Evolutionary conservation across 35 echinoderm and acorn worm genomes (phyloP), one percentile per base, ranked within the genome.

Genomic region (Strongylocentrotus purpuratus): DNA sequence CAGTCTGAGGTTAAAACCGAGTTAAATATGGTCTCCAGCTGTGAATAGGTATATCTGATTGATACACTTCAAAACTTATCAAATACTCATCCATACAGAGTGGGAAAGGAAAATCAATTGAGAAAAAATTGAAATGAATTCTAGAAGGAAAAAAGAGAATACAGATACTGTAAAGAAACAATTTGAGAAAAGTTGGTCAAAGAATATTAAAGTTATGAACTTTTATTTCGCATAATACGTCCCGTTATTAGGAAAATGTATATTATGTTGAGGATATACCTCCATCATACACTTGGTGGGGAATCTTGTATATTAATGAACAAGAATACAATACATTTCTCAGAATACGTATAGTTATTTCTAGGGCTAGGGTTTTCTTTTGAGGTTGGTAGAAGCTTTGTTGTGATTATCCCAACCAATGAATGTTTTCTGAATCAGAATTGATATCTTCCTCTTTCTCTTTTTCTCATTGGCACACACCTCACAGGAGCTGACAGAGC

Each of bases 401-500:
- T 41, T 41, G 3, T 41, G 35, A 41, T 41, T 41, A 41, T 3
- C 35, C 35, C 35, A 41, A 41, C 35, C 35, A 41, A 41, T 41
- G 35, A 0, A 1, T 41, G 35, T 41, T 41, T 41, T 41, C 35
- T 85, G 70, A 85, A 85, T 17, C 15, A 31, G 31, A 85, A 85
- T 20, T 85, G 15, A 85, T 20, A 2, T 89, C 33, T 89, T 35
- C 87, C 33, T 32, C 33, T 92, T 47, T 92, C 31, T 46, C 3
- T 92, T 41, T 47, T 28, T 92, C 46, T 92, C 46, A 15, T 28
- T 48, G 52, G 17, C 52, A 11, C 52, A 14, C 52, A 71, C 17
- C 61, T 71, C 25, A 17, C 91, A 93, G 91, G 91, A 93, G 48
- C 48, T 93, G 28, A 93, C 91, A 25, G 91, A 93, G 48, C 32